phyloP scores from a whole-genome alignment of 2,888 invertebrate species.

The Xylophagus ater region DNA sequence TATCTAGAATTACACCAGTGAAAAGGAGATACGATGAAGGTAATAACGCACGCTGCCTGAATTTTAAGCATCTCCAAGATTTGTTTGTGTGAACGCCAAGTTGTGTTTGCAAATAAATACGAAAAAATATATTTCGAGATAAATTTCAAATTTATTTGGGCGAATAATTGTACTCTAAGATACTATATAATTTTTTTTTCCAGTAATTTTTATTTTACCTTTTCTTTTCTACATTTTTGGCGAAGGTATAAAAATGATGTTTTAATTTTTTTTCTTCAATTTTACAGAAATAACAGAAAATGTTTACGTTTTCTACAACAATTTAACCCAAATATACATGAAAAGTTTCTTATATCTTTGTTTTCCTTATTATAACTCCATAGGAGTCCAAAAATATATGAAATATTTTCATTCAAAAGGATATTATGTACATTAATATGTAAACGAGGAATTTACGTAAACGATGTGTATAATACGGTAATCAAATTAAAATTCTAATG shows the following conservation, averaged over 20 bases:
- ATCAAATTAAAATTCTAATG: too few relatives aligned
- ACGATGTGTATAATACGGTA: too few relatives aligned
- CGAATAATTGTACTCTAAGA: slow-evolving; percentile 6
- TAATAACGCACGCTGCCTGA: slow-evolving; percentile 12
- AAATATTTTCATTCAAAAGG: too few relatives aligned
- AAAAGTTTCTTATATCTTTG: too few relatives aligned
- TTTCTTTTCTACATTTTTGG: slow-evolving; percentile 2
- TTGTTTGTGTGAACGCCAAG: neutral
- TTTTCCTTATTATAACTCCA: too few relatives aligned
- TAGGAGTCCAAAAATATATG: too few relatives aligned
- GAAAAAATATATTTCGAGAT: slow-evolving; percentile 1
- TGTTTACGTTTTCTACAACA: neutral
- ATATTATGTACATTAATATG: too few relatives aligned
- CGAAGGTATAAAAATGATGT: neutral
- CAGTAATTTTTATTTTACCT: neutral
- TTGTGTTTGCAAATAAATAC: neutral
- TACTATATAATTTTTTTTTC: neutral
- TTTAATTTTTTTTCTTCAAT: neutral
- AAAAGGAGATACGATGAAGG: too few relatives aligned
- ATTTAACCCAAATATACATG: neutral
- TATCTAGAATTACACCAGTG: too few relatives aligned
- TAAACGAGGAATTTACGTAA: too few relatives aligned
- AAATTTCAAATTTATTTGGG: slow-evolving; percentile 4
- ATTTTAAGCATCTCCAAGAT: slow-evolving; percentile 9
- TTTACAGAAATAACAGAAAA: neutral